A percentile compares a stretch with the other conserved stretches of the same genome.
Conservation (phyloP, 2,888 invertebrate genomes). For the Brachylomia viminalis region DNA sequence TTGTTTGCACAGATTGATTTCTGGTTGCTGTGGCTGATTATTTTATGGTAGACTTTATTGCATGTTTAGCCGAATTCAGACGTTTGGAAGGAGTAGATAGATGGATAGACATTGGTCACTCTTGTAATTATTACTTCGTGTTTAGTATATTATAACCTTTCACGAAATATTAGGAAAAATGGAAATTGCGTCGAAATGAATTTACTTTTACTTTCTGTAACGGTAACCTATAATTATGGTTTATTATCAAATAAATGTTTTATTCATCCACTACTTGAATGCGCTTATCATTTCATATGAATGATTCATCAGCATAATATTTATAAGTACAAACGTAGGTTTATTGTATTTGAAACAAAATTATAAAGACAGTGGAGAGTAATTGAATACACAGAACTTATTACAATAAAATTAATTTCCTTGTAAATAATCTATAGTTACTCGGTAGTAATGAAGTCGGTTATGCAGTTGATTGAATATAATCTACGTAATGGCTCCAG, state of each 20-base stretch:
- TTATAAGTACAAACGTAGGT: background rate
- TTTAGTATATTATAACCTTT: background rate
- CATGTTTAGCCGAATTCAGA: background rate
- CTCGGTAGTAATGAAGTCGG: constrained; percentile 14
- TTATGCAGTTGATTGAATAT: constrained; percentile 40
- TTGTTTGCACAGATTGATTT: constrained; percentile 10
- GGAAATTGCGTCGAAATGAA: background rate
- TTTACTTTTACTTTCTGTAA: background rate
- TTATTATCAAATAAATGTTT: too few relatives aligned
- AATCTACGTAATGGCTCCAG: constrained; percentile 44
- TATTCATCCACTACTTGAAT: too few relatives aligned
- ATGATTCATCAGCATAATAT: background rate
- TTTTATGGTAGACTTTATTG: background rate
- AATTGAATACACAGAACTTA: background rate
- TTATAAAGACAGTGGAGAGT: background rate
- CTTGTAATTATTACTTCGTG: background rate
- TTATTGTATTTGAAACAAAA: background rate
- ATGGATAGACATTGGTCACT: background rate
- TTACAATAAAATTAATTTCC: background rate
- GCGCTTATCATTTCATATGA: too few relatives aligned
- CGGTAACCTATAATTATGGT: too few relatives aligned
- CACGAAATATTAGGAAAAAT: background rate
- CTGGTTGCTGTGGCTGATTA: background rate
- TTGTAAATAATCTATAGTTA: constrained; percentile 25
- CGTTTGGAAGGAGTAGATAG: background rate